Evolutionary conservation across 2,888 invertebrate species (phyloP).

Genomic region (Noctua janthina): DNA sequence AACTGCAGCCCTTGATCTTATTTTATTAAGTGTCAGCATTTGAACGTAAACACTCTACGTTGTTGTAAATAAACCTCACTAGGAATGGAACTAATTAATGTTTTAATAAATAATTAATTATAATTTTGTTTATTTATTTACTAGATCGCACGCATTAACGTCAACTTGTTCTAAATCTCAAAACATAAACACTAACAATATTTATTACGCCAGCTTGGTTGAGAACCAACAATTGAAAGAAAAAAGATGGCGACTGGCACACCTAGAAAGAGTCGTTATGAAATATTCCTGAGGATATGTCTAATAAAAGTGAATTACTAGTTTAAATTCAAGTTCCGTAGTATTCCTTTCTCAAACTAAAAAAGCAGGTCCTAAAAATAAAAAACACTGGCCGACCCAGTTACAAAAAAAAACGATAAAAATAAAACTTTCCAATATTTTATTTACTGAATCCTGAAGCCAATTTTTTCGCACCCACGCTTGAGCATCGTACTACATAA

Average conservation of each 20-base stretch:
- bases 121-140: constrained; percentile 15
- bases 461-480: constrained; percentile 26
- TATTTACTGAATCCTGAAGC: background rate
- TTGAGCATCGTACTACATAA: constrained; percentile 21
- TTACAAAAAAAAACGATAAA: background rate
- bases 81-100: background rate
- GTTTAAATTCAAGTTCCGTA: background rate
- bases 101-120: constrained; percentile 1
- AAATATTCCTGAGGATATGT: background rate
- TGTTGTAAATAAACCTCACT: constrained; percentile 29
- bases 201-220: background rate
- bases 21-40: constrained; percentile 37
- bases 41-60: constrained; percentile 52
- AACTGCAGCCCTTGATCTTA: constrained; percentile 53
- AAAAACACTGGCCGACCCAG: background rate
- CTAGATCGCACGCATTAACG: background rate
- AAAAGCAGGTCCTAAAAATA: background rate
- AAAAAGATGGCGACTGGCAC: background rate
- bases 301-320: background rate
- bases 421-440: constrained; percentile 14
- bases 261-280: background rate
- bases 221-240: background rate
- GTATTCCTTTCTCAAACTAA: background rate
- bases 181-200: background rate
- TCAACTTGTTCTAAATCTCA: background rate